These are phyloP conservation scores for Lycaon pictus DNA, from an alignment of 2,113 vertebrate genomes.

Conservation along the genomic window DNA sequence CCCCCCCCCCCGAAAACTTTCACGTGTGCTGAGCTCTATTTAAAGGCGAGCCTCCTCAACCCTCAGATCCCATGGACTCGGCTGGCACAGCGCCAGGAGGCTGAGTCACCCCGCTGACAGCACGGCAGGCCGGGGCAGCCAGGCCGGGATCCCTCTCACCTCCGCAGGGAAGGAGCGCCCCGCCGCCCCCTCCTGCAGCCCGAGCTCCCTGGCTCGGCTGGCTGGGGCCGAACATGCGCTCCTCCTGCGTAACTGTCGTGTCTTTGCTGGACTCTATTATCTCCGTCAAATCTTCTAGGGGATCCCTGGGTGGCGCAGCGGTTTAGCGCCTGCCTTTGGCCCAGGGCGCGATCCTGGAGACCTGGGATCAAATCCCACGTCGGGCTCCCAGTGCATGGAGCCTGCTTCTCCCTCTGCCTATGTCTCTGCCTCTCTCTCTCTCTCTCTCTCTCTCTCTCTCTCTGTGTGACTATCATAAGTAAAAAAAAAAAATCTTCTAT, in stretches of 20 bases:
- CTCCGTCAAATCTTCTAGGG: neutral
- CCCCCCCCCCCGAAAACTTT: neutral
- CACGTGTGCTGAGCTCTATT: neutral
- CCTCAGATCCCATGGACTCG: neutral
- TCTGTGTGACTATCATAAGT: too few species aligned
- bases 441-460: too few species aligned
- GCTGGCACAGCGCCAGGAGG: neutral
- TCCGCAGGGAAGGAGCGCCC: too few species aligned
- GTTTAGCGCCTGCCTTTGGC: too few species aligned
- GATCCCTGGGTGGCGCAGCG: too few species aligned
- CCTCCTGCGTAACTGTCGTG: neutral
- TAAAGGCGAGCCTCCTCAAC: neutral
- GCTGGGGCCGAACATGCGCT: accelerated
- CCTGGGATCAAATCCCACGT: too few species aligned
- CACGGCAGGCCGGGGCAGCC: neutral
- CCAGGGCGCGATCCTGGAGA: too few species aligned
- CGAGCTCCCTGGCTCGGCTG: neutral
- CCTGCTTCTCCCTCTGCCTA: too few species aligned
- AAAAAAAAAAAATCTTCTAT: neutral
- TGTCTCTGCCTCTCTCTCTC: too few species aligned
- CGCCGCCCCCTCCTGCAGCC: neutral
- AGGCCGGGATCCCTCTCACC: neutral
- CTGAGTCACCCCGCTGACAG: neutral
- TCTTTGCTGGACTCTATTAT: neutral
- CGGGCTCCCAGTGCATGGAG: too few species aligned